Conservation (phyloP, 2,888 invertebrate species). For the Phyto melanocephala region DNA sequence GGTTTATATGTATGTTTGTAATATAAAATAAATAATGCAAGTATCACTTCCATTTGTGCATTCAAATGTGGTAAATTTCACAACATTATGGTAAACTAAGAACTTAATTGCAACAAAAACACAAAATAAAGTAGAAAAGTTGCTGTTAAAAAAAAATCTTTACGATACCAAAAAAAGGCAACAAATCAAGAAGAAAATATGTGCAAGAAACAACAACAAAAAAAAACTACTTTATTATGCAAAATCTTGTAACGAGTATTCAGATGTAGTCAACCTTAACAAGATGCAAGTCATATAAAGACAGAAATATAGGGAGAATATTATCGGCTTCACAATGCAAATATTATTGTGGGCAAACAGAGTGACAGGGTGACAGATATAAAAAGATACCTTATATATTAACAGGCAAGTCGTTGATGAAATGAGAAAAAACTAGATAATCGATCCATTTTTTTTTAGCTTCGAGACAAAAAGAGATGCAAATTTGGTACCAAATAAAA, state of each 20-base stretch:
- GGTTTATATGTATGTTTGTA: background rate
- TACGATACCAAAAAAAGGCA: slow-evolving; percentile 30
- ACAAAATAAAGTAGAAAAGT: slow-evolving; percentile 9
- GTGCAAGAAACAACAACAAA: background rate
- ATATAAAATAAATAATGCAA: slow-evolving; percentile 33
- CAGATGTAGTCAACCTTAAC: slow-evolving; percentile 59
- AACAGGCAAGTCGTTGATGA: too few relatives aligned
- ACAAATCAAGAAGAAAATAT: slow-evolving; percentile 46
- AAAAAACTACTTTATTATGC: slow-evolving; percentile 39
- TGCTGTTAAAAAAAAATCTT: slow-evolving; percentile 17
- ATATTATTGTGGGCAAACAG: background rate
- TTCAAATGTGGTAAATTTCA: slow-evolving; percentile 62
- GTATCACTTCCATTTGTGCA: slow-evolving; percentile 40
- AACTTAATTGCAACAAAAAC: slow-evolving; percentile 39
- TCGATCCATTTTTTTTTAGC: too few relatives aligned
- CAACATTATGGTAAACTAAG: slow-evolving; percentile 52
- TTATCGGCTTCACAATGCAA: slow-evolving; percentile 1
- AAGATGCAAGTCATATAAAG: slow-evolving; percentile 28
- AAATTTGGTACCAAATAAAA: too few relatives aligned
- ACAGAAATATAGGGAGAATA: background rate
- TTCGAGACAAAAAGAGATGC: too few relatives aligned
- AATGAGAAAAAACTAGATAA: too few relatives aligned
- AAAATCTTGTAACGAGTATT: slow-evolving; percentile 41
- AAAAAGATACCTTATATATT: too few relatives aligned
- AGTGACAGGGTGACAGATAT: background rate